Base-by-base conservation (phyloP, 1,140 invertebrate species). In the Drosophila nikananu region DNA sequence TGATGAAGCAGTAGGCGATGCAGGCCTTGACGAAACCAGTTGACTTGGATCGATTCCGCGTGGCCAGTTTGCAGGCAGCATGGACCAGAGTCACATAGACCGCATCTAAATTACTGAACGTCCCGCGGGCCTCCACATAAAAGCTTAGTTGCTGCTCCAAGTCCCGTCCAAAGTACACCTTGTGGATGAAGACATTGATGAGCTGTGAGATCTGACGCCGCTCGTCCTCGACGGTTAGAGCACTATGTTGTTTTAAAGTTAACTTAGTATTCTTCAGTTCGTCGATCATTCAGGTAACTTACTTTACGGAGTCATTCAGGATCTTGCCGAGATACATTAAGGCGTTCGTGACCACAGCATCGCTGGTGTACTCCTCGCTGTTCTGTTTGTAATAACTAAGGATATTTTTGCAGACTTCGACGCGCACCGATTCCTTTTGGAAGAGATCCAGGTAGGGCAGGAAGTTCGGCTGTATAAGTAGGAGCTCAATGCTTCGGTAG, bases 271-370 rank as follows among this genome's bases (percentile, higher is more conserved):
- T 41, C 2, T 13, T 5, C 5, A 5, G 23, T 48, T 21, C 8
- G 13, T 17, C 8, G 10, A 21, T 17, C 23, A 37, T 12, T 0
- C 3, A 6, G 23, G 8, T n/a, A 21, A 94, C 94, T 94, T 94
- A 98, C 97, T 97, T 98, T 23, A 99, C 97, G 15, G 97, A 98
- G 93, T 99, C 98, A 92, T 99, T 98, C 71, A 99, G 95, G 76
- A 97, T 96, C 86, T 96, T 96, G 71, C 97, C 97, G 5, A 99
- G 94, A 90, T 96, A 97, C 95, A 98, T 97, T 15, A 98, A 93
- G 39, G 96, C 95, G 92, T 97, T 97, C 25, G 97, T 97, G 37
- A 98, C 95, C 25, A 98, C 96, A 48, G 97, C 96, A 94, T 99
- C 97, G 95, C 96, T 60, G 96, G 96, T 54, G 94, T 93, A 54